Evolutionary conservation across 2,113 vertebrate genomes (phyloP), one percentile per base, ranked within the genome.

Genomic region (Callaeas wilsoni): DNA sequence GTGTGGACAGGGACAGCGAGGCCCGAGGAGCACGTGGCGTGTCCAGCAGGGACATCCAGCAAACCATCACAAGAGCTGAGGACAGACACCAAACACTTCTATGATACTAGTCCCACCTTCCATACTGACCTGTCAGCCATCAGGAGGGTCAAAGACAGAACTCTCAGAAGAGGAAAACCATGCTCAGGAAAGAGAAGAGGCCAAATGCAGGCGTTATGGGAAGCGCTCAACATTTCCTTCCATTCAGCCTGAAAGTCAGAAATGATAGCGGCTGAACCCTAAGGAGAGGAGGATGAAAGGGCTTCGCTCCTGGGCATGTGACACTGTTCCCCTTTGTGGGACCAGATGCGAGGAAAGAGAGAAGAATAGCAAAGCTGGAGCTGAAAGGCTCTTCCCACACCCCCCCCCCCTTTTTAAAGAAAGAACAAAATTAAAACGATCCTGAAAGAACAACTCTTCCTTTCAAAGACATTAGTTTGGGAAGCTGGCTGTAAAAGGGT

Each of bases 381-480:
- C 93, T 92, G 85, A 96, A 96, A 96, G 90, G 62, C 60, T 22
- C 32, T 60, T 70, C 56, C n/a, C n/a, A n/a, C n/a, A n/a, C n/a
- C 14, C 6, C 3, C 1, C 1, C 2, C 12, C 14, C 6, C 12
- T 57, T 64, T 79, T 60, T 26, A 0, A 74, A 79, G 67, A 79
- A 90, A 71, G 82, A 93, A 89, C 79, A 87, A 92, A 95, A 94
- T 75, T 88, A 84, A 93, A 95, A 92, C 3, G 50, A 89, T 94
- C 88, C 89, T 95, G 95, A 95, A 97, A 96, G 95, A 91, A 97
- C 92, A 96, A 95, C 94, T 79, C 91, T 65, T 95, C 93, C 95
- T 94, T 94, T 97, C 92, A 97, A 89, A 97, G 87, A 60, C 92
- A 77, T 89, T 94, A 56, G 67, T 92, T 96, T 78, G 80, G 89